Evolutionary conservation across 2,113 vertebrate genomes (phyloP).

Genomic region (Ia io): DNA sequence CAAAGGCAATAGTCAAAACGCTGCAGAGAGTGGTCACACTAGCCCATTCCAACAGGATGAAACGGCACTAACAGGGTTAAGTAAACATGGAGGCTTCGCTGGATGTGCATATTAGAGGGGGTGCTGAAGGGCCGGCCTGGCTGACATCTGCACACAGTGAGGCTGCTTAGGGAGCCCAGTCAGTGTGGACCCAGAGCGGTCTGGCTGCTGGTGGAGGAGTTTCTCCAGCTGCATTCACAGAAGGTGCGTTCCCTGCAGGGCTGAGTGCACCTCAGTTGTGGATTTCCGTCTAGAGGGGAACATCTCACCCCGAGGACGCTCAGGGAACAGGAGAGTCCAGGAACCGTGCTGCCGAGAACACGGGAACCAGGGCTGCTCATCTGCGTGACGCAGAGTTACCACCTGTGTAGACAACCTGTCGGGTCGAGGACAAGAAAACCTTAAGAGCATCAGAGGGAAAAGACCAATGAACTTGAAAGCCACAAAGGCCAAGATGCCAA

Average conservation of each 20-base stretch:
- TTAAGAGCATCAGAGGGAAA: neutral
- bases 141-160: no score
- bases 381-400: no score
- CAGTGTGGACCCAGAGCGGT: neutral
- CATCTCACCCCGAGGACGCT: neutral
- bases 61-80: neutral
- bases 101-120: neutral
- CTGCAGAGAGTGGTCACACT: neutral
- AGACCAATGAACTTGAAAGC: neutral
- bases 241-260: neutral
- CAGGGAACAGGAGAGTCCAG: neutral
- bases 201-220: neutral
- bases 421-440: neutral
- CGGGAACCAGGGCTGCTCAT: neutral
- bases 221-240: neutral
- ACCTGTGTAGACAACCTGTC: neutral
- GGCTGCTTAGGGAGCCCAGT: neutral
- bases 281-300: neutral
- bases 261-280: neutral
- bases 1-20: neutral
- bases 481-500: neutral
- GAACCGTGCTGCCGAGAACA: no score
- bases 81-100: no score
- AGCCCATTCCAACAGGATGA: neutral
- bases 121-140: neutral